These are phyloP conservation scores for Trididemnum clinides DNA, from an alignment of 23 tunicate genomes.

Conservation along the genomic window DNA sequence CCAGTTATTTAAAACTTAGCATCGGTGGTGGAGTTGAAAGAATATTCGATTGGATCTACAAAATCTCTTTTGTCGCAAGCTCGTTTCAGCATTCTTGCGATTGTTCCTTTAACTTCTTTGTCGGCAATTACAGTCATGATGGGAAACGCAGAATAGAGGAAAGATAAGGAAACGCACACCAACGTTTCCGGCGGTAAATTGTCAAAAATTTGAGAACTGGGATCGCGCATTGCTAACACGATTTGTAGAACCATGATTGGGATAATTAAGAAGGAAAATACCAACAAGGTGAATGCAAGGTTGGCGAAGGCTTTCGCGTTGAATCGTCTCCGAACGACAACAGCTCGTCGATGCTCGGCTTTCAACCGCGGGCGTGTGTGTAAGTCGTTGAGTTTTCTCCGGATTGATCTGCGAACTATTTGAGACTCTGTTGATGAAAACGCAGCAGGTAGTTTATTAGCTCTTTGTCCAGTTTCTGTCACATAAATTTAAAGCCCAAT, in stretches of 20 bases:
- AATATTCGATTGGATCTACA: too few species aligned
- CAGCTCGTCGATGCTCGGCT: neutral
- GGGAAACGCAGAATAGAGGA: slow-evolving; percentile 18
- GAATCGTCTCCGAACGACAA: neutral
- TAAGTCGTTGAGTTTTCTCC: neutral
- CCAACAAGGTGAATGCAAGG: slow-evolving; percentile 5
- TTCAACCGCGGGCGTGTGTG: neutral
- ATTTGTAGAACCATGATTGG: slow-evolving; percentile 31
- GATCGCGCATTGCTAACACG: neutral
- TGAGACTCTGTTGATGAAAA: too few species aligned
- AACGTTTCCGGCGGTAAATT: neutral
- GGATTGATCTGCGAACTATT: neutral
- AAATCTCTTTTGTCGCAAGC: neutral
- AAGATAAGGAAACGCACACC: neutral
- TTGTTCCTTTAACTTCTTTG: slow-evolving; percentile 19
- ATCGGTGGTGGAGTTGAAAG: too few species aligned
- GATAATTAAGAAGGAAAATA: slow-evolving; percentile 10
- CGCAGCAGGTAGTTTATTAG: too few species aligned
- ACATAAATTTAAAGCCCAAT: too few species aligned
- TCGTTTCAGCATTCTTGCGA: slow-evolving; percentile 18
- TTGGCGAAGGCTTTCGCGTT: slow-evolving; percentile 40
- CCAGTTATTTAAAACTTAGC: too few species aligned
- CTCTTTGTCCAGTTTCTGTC: too few species aligned
- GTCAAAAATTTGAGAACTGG: neutral
- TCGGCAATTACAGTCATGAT: slow-evolving; percentile 29